These are phyloP conservation scores for Pogonocherus hispidulus DNA, from an alignment of 2,888 invertebrate genomes.

Conservation along the genomic window DNA sequence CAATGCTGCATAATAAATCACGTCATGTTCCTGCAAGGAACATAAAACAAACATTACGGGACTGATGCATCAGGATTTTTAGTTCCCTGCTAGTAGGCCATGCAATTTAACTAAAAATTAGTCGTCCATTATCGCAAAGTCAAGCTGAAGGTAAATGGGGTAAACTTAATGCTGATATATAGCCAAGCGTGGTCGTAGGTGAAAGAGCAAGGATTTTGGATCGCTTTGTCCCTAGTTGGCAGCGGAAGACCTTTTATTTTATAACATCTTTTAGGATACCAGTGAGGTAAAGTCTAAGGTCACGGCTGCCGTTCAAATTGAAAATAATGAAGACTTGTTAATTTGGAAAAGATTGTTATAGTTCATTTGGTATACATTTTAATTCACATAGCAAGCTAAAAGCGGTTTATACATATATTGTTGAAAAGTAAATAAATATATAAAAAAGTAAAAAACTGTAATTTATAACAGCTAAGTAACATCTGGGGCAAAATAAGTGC, in stretches of 20 bases:
- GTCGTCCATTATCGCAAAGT: slow-evolving; percentile 1
- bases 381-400: too few species aligned
- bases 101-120: slow-evolving; percentile 4
- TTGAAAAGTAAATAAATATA: too few species aligned
- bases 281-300: not conserved
- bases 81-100: not conserved
- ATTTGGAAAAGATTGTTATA: slow-evolving; percentile 2
- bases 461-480: too few species aligned
- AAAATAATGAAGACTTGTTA: slow-evolving; percentile 1
- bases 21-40: not conserved
- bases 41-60: not conserved
- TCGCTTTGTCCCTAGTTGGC: not conserved
- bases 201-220: not conserved
- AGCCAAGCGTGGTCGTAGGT: not conserved
- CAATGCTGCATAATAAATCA: too few species aligned
- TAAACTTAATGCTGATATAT: slow-evolving; percentile 8
- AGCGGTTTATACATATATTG: too few species aligned
- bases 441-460: too few species aligned
- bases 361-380: too few species aligned
- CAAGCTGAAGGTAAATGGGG: not conserved
- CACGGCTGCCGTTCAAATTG: not conserved
- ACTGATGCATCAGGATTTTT: not conserved
- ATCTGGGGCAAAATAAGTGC: too few species aligned
- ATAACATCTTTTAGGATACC: slow-evolving; percentile 3
- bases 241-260: slow-evolving; percentile 6